A percentile compares a stretch with the other conserved stretches of the same genome.
Evolutionary conservation across 1,140 invertebrate species (phyloP).

Genomic region (Formica exsecta): DNA sequence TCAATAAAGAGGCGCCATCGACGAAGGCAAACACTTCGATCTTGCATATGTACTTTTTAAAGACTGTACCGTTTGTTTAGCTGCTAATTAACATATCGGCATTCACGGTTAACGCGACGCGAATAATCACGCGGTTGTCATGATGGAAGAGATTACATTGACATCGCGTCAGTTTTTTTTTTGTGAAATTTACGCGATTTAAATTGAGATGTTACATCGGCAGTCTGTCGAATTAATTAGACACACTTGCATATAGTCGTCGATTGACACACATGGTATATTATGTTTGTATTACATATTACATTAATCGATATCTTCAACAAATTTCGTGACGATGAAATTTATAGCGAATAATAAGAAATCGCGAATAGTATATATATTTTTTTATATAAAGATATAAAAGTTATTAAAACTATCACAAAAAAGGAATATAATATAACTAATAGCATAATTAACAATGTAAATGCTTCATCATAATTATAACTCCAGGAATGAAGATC

Average conservation of each 20-base stretch:
- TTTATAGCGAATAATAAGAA: not conserved
- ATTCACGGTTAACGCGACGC: not conserved
- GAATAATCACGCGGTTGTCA: slow-evolving; percentile 6
- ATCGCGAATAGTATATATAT: not conserved
- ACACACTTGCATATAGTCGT: not conserved
- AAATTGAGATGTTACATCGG: slow-evolving; percentile 27
- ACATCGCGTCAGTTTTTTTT: not conserved
- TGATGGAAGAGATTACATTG: not conserved
- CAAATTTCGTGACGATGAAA: not conserved
- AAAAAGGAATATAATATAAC: not conserved
- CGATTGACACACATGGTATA: not conserved
- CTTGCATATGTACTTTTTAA: not conserved
- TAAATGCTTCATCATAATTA: not conserved
- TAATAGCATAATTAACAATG: not conserved
- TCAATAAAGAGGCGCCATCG: slow-evolving; percentile 27
- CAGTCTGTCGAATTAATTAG: slow-evolving; percentile 49
- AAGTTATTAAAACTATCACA: not conserved
- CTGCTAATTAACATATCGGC: slow-evolving; percentile 43
- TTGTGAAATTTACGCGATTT: not conserved
- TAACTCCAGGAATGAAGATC: not conserved
- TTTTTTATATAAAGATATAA: not conserved
- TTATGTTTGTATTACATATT: not conserved
- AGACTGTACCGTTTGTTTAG: slow-evolving; percentile 36
- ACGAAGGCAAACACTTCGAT: slow-evolving; percentile 48
- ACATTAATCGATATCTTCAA: not conserved